Conservation (phyloP, 1,140 invertebrate genomes). For the Meloidogyne exigua region DNA sequence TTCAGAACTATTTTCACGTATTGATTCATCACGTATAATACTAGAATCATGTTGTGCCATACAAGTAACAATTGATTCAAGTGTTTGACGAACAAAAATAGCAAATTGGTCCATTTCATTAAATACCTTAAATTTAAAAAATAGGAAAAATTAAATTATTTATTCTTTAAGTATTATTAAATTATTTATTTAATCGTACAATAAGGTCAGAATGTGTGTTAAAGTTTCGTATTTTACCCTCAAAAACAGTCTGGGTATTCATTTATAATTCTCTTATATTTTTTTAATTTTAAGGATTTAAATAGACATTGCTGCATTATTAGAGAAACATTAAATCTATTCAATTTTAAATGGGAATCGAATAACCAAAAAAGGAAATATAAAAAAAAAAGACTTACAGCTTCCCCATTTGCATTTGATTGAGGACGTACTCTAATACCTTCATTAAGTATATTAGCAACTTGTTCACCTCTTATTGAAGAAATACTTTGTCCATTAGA, state of each 20-base stretch:
- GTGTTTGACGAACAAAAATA: constrained; percentile 19
- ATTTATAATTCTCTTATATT: too few species aligned
- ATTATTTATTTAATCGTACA: too few species aligned
- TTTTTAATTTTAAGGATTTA: too few species aligned
- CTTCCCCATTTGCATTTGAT: constrained; percentile 12
- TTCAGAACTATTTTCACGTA: too few species aligned
- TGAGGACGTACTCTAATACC: background rate
- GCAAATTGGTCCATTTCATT: constrained; percentile 17
- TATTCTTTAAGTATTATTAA: too few species aligned
- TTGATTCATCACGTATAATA: background rate
- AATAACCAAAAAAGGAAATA: too few species aligned
- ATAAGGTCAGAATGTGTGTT: too few species aligned
- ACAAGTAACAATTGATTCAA: constrained; percentile 13
- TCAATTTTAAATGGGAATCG: background rate
- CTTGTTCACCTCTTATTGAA: constrained; percentile 10
- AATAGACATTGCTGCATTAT: too few species aligned
- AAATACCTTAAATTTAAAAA: constrained; percentile 15
- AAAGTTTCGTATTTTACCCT: too few species aligned
- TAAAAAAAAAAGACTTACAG: background rate
- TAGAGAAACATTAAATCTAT: too few species aligned
- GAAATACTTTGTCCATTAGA: background rate
- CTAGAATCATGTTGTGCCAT: constrained; percentile 20
- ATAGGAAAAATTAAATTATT: background rate
- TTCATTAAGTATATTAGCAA: background rate
- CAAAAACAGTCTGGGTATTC: too few species aligned